Conservation (phyloP, 2,888 invertebrate genomes). For the Melipona beecheii region DNA sequence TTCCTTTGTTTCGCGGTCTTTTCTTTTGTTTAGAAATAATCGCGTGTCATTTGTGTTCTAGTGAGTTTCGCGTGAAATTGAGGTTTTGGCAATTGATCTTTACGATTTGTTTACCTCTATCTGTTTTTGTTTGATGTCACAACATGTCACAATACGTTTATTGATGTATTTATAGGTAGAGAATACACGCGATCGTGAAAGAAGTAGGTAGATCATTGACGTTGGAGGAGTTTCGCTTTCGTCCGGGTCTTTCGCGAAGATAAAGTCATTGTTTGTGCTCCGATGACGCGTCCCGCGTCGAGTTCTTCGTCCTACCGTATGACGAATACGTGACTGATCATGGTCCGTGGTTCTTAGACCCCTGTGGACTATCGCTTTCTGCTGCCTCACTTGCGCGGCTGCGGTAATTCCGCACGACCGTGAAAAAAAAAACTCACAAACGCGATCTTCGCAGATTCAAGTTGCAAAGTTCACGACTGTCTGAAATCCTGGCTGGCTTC, state of each 20-base stretch:
- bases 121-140: too few species aligned
- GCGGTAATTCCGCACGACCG: not conserved
- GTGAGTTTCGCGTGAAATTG: too few species aligned
- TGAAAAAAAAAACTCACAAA: too few species aligned
- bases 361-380: not conserved
- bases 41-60: too few species aligned
- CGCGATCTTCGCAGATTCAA: too few species aligned
- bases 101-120: too few species aligned
- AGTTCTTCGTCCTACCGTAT: conserved; percentile 14
- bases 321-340: conserved; percentile 39
- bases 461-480: too few species aligned
- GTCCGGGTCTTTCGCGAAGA: conserved; percentile 20
- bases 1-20: not conserved
- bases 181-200: not conserved
- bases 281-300: conserved; percentile 20
- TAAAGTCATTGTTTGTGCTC: conserved; percentile 33
- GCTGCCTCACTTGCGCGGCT: too few species aligned
- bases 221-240: conserved; percentile 8
- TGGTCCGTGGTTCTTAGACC: not conserved
- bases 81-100: too few species aligned
- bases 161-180: too few species aligned
- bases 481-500: not conserved
- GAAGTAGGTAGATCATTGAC: not conserved
- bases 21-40: not conserved
- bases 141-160: too few species aligned